phyloP scores from a whole-genome alignment of 2,797 vertebrate genomes.

The Cuniculus paca region DNA sequence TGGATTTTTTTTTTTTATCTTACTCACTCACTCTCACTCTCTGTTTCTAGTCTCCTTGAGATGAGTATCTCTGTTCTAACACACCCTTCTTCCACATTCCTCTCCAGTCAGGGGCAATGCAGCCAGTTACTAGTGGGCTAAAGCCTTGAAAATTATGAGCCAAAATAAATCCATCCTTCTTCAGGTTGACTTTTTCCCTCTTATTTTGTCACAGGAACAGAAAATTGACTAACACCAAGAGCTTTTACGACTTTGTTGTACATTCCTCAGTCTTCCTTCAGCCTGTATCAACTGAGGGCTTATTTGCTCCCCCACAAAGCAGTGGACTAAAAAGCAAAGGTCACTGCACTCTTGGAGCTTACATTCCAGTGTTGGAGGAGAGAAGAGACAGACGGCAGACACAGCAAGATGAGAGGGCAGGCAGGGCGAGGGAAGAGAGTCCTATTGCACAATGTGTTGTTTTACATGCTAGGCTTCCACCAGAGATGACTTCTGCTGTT shows the following conservation, averaged over 20 bases:
- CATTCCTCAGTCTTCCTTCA: background rate
- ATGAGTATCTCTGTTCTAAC: background rate
- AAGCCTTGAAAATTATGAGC: background rate
- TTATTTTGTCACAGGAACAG: background rate
- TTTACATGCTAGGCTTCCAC: background rate
- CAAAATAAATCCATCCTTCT: background rate
- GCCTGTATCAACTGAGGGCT: accelerated
- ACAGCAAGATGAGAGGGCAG: no score
- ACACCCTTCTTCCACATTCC: background rate
- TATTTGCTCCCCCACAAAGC: background rate
- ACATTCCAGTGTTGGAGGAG: background rate
- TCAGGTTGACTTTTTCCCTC: background rate
- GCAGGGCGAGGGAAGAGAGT: background rate
- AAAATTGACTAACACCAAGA: background rate
- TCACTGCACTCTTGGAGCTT: background rate
- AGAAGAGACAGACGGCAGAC: accelerated
- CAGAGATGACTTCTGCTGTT: background rate
- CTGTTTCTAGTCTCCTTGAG: background rate
- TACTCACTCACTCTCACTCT: no score
- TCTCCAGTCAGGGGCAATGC: background rate
- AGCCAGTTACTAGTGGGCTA: background rate
- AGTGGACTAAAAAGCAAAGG: background rate
- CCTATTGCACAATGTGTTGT: background rate
- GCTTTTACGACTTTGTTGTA: background rate
- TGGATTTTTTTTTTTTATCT: background rate